Evolutionary conservation across 2,888 invertebrate genomes (phyloP).

Genomic region (Standfussiana lucernea): DNA sequence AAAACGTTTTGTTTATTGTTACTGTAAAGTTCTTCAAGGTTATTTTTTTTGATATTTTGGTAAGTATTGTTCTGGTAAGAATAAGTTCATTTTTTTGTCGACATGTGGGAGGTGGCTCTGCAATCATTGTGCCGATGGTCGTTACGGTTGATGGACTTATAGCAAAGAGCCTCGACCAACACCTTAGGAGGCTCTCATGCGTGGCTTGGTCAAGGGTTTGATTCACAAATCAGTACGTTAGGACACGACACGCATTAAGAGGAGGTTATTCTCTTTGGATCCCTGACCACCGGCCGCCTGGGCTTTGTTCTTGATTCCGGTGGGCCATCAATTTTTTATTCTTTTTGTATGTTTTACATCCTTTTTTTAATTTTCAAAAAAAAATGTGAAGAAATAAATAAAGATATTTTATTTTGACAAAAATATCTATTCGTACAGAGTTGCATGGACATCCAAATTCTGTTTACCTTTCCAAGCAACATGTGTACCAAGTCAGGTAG

Average conservation of each 20-base stretch:
- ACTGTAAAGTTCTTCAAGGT: neutral
- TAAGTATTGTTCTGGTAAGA: neutral
- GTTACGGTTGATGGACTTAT: neutral
- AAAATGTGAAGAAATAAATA: too few relatives aligned
- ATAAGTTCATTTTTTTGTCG: neutral
- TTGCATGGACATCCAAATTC: too few relatives aligned
- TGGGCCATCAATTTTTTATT: too few relatives aligned
- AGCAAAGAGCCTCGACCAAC: neutral
- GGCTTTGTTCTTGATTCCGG: too few relatives aligned
- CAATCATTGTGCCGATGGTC: neutral
- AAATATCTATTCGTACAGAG: too few relatives aligned
- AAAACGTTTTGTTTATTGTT: slow-evolving; percentile 43
- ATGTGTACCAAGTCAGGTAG: too few relatives aligned
- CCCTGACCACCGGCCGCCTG: neutral
- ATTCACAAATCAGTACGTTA: neutral
- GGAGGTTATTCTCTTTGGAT: too few relatives aligned
- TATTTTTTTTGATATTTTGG: slow-evolving; percentile 13
- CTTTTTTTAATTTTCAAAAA: too few relatives aligned
- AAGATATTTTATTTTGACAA: too few relatives aligned
- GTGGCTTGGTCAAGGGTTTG: neutral
- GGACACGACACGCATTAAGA: neutral
- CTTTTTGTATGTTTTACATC: too few relatives aligned
- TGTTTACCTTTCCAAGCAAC: too few relatives aligned
- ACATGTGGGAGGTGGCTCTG: neutral
- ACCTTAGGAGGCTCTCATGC: neutral